Evolutionary conservation across 2,888 invertebrate species (phyloP).

Genomic region (Eugnorisma glareosa): DNA sequence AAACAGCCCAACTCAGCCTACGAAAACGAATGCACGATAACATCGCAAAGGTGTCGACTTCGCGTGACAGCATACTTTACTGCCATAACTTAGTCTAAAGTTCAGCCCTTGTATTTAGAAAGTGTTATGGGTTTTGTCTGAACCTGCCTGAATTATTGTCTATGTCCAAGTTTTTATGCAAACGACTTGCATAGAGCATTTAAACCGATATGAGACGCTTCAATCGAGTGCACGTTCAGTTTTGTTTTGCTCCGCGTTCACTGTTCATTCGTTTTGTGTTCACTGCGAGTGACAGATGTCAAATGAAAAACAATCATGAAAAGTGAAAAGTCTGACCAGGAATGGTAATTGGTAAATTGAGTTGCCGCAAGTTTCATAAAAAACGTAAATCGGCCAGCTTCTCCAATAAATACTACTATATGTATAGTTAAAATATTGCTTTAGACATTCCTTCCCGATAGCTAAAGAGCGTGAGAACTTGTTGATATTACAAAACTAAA

Average conservation of each 20-base stretch:
- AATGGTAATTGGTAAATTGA: background rate
- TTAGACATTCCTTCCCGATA: background rate
- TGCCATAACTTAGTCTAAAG: constrained; percentile 6
- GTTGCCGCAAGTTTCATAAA: background rate
- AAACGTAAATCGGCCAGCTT: background rate
- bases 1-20: background rate
- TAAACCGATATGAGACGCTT: background rate
- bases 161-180: constrained; percentile 8
- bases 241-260: too few relatives aligned
- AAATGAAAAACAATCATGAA: background rate
- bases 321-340: background rate
- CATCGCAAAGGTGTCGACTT: constrained; percentile 33
- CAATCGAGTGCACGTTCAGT: background rate
- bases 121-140: constrained; percentile 14
- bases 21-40: constrained; percentile 4
- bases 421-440: background rate
- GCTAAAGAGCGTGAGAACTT: constrained; percentile 25
- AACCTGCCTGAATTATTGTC: constrained; percentile 9
- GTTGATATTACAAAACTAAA: constrained; percentile 9
- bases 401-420: constrained; percentile 1
- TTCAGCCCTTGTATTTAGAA: constrained; percentile 16
- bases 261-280: too few relatives aligned
- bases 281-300: background rate
- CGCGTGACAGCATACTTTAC: constrained; percentile 33
- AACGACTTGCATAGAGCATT: background rate